These are phyloP conservation scores for Aporophyla nigra DNA, from an alignment of 2,888 invertebrate species.

Conservation along the genomic window DNA sequence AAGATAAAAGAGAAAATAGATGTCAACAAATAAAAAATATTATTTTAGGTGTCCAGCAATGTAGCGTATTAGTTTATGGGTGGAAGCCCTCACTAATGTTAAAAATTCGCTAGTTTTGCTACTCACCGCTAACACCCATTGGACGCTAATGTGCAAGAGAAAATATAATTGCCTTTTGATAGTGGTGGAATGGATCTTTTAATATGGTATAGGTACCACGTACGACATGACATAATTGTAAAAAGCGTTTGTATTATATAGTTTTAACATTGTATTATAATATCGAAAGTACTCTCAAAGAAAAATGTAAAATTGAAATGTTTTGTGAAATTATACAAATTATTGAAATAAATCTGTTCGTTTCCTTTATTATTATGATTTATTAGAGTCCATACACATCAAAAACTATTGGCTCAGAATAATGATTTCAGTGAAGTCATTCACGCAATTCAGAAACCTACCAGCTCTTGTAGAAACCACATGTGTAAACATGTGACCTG, in stretches of 20 bases:
- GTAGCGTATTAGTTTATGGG: background rate
- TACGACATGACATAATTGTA: constrained; percentile 88
- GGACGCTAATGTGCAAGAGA: constrained; percentile 16
- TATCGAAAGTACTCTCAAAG: constrained; percentile 79
- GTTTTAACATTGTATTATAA: constrained; percentile 81
- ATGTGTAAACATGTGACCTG: too few relatives aligned
- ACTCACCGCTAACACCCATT: constrained; percentile 16
- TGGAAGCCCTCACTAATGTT: background rate
- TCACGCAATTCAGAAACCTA: too few relatives aligned
- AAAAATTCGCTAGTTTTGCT: constrained; percentile 24
- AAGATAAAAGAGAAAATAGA: background rate
- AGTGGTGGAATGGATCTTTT: constrained; percentile 51
- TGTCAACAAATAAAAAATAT: background rate
- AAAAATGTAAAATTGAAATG: constrained; percentile 81
- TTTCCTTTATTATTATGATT: constrained; percentile 26
- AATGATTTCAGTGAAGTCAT: background rate
- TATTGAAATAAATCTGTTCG: constrained; percentile 66
- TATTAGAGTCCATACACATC: background rate
- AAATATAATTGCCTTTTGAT: constrained; percentile 11
- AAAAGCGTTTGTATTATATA: constrained; percentile 88
- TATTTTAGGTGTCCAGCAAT: background rate
- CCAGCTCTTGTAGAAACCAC: too few relatives aligned
- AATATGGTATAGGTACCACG: constrained; percentile 74
- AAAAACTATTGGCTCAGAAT: background rate
- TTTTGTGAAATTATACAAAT: constrained; percentile 82